Percentiles rank a stretch among this genome's conserved stretches.
Conservation (phyloP, 30 jellyfish, hydroid and myxozoan genomes). For the Hydractinia symbiolongicarpus region DNA sequence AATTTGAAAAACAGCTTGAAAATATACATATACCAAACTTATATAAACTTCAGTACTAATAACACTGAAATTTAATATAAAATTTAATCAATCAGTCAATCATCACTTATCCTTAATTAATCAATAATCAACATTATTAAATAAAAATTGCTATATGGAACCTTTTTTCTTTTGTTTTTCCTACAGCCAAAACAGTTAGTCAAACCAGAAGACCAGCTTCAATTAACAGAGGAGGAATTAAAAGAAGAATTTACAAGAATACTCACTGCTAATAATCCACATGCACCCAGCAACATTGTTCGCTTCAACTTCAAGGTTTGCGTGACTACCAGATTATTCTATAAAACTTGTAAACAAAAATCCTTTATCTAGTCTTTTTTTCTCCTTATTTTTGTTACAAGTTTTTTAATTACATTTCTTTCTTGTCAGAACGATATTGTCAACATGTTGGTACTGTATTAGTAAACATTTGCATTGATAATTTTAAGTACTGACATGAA, state of each 20-base stretch:
- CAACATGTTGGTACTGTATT: neutral
- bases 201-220: constrained; percentile 91
- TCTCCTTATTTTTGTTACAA: neutral
- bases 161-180: no score
- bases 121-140: no score
- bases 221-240: constrained; percentile 59
- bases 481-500: no score
- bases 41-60: no score
- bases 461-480: no score
- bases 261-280: constrained; percentile 93
- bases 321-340: neutral
- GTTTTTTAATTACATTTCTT: neutral
- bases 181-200: constrained; percentile 77
- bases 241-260: constrained; percentile 92
- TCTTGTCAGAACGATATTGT: neutral
- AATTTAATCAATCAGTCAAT: no score
- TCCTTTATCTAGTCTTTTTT: neutral
- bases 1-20: no score
- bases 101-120: no score
- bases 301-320: constrained; percentile 78
- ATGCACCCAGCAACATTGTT: constrained; percentile 93
- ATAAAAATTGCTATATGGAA: no score
- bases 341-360: neutral
- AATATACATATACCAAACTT: no score
- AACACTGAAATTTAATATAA: no score